phyloP scores from a whole-genome alignment of 35 echinoderm and acorn worm genomes.

The Apostichopus japonicus region DNA sequence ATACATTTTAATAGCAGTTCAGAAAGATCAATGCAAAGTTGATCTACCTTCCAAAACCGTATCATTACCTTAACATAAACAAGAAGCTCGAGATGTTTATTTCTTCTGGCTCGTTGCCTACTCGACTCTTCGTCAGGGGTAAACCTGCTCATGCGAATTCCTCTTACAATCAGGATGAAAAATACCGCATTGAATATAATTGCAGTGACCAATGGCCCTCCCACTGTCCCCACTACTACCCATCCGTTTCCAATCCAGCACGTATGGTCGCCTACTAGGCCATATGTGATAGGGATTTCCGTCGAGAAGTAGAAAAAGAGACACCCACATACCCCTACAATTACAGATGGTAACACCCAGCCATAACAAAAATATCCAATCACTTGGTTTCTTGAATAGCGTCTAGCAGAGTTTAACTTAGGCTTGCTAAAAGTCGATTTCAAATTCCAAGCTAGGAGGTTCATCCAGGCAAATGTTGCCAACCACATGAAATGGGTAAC shows the following conservation, averaged over 20 bases:
- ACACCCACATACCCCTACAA: background rate
- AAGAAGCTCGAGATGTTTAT: background rate
- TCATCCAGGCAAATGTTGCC: conserved; percentile 49
- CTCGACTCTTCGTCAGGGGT: background rate
- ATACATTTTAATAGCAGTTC: too few relatives aligned
- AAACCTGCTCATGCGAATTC: conserved; percentile 20
- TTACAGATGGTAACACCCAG: background rate
- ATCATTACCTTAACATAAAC: conserved; percentile 36
- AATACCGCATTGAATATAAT: background rate
- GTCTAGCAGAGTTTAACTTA: background rate
- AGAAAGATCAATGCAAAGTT: too few relatives aligned
- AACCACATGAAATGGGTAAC: conserved; percentile 33
- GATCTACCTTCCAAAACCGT: too few relatives aligned
- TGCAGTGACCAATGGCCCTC: background rate
- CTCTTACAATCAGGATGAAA: background rate
- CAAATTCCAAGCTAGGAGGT: conserved; percentile 34
- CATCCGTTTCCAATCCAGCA: conserved; percentile 11
- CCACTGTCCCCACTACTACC: background rate
- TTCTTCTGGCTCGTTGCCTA: background rate
- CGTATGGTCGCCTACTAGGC: background rate
- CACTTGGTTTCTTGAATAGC: background rate
- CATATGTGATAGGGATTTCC: background rate
- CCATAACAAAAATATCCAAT: background rate
- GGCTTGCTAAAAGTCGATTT: conserved; percentile 7
- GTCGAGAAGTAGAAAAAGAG: background rate